Conservation (phyloP, 2,797 vertebrate genomes). For the Ficedula albicollis region DNA sequence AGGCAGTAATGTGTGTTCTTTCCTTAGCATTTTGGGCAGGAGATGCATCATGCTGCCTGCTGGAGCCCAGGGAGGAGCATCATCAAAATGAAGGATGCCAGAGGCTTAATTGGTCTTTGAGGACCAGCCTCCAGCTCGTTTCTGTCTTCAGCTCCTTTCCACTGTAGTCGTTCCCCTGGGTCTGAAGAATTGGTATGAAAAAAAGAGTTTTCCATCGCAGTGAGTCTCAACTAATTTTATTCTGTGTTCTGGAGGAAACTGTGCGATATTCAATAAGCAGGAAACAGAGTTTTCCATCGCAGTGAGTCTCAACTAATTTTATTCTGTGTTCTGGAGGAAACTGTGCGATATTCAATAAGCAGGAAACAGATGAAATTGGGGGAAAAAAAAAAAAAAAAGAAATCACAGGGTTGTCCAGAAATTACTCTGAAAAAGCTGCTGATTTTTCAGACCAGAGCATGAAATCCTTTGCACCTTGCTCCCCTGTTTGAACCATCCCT, state of each 20-base stretch:
- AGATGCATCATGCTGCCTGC: not conserved
- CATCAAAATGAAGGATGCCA: not conserved
- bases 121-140: not conserved
- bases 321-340: not conserved
- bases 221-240: not conserved
- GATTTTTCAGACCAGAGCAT: not conserved
- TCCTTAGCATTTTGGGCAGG: not conserved
- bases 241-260: not conserved
- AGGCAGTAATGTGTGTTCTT: not conserved
- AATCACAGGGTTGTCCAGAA: not conserved
- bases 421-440: not conserved
- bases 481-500: not conserved
- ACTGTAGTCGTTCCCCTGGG: not conserved
- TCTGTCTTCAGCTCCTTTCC: not conserved
- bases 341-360: rapidly evolving
- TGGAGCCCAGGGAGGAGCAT: not conserved
- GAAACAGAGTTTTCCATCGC: not conserved
- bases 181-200: not conserved
- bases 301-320: not conserved
- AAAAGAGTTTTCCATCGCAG: not conserved
- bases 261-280: not conserved
- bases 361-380: not conserved
- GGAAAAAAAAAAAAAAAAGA: not conserved
- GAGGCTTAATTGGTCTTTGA: not conserved
- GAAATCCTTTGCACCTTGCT: not conserved